Percentiles rank a stretch among this genome's conserved stretches.
Evolutionary conservation across 2,888 invertebrate species (phyloP).

Genomic region (Podotricha telesiphe): DNA sequence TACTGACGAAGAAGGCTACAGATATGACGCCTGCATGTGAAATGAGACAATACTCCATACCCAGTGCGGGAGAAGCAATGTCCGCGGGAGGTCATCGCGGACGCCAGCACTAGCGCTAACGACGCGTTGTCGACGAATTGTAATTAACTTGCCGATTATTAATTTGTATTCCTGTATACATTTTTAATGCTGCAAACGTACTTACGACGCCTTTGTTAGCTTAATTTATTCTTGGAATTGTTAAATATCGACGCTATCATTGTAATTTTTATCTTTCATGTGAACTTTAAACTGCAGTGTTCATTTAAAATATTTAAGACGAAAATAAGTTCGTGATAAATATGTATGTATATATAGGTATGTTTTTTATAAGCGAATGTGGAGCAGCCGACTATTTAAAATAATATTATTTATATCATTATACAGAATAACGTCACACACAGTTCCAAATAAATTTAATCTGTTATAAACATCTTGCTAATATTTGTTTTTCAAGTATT

Average conservation of each 20-base stretch:
- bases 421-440: no score
- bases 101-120: neutral
- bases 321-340: neutral
- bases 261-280: constrained; percentile 4
- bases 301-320: neutral
- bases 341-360: no score
- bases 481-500: no score
- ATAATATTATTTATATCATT: no score
- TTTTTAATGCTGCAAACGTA: neutral
- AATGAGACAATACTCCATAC: neutral
- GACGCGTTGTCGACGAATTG: neutral
- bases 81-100: neutral
- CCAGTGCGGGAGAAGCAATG: neutral
- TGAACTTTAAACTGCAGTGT: constrained; percentile 11
- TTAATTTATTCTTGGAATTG: constrained; percentile 7
- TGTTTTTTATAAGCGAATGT: no score
- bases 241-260: neutral
- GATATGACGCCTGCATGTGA: neutral
- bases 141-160: neutral
- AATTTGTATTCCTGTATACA: neutral
- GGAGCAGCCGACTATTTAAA: neutral
- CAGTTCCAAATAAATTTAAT: no score
- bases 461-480: no score
- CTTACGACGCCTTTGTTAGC: neutral
- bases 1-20: neutral